phyloP scores from a whole-genome alignment of 2,888 invertebrate species.

The Graphium colonna region DNA sequence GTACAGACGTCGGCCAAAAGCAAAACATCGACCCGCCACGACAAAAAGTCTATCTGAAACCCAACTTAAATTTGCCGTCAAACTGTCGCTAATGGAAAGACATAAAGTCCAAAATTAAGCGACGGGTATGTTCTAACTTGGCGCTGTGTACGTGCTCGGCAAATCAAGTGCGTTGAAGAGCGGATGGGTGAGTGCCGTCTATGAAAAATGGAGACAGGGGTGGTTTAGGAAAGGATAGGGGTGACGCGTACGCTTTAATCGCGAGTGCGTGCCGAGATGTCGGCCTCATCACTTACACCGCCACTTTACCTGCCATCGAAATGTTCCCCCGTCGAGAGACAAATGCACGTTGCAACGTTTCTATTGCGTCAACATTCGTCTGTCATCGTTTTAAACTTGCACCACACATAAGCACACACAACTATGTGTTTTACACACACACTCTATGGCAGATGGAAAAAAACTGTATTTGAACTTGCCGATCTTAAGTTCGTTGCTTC shows the following conservation, averaged over 20 bases:
- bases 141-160: slow-evolving; percentile 64
- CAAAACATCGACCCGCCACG: slow-evolving; percentile 58
- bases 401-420: too few species aligned
- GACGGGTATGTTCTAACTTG: slow-evolving; percentile 30
- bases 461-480: too few species aligned
- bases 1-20: slow-evolving; percentile 58
- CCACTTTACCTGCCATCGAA: slow-evolving; percentile 1
- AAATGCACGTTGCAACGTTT: neutral
- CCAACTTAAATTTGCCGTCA: slow-evolving; percentile 20
- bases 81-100: slow-evolving; percentile 35
- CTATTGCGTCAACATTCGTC: neutral
- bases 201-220: slow-evolving; percentile 77
- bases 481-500: too few species aligned
- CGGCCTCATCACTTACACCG: slow-evolving; percentile 26
- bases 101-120: slow-evolving; percentile 49
- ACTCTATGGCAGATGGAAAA: too few species aligned
- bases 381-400: neutral
- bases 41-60: slow-evolving; percentile 25
- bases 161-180: slow-evolving; percentile 77
- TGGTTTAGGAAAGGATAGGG: slow-evolving; percentile 55
- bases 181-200: slow-evolving; percentile 64
- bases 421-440: too few species aligned
- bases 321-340: neutral
- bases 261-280: slow-evolving; percentile 48
- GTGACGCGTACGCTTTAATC: slow-evolving; percentile 65